Evolutionary conservation across 1,140 invertebrate species (phyloP).

Genomic region (Antheraea mylitta): DNA sequence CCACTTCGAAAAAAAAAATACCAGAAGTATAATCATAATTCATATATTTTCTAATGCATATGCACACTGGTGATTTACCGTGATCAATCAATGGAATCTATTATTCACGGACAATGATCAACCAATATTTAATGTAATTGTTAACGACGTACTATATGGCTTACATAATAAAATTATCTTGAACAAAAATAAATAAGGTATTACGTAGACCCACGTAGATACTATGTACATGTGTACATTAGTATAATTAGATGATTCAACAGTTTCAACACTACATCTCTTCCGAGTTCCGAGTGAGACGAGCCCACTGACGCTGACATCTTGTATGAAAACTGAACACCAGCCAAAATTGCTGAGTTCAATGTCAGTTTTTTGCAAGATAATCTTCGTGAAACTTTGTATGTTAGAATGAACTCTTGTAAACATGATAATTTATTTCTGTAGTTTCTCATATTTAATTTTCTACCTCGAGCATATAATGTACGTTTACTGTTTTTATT

Average conservation of each 20-base stretch:
- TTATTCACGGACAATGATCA: neutral
- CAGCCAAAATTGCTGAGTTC: neutral
- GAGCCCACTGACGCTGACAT: neutral
- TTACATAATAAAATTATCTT: neutral
- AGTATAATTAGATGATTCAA: neutral
- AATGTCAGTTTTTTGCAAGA: neutral
- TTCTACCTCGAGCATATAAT: too few species aligned
- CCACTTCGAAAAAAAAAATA: too few species aligned
- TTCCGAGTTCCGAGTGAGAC: neutral
- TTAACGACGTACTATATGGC: neutral
- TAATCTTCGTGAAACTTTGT: too few species aligned
- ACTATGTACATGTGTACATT: neutral
- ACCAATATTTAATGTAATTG: neutral
- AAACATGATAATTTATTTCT: neutral
- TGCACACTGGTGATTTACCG: neutral
- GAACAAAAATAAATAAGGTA: neutral
- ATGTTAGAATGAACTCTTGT: neutral
- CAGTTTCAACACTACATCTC: neutral
- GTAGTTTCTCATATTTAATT: too few species aligned
- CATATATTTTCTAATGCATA: neutral
- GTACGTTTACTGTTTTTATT: too few species aligned
- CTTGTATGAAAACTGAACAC: neutral
- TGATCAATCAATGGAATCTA: neutral
- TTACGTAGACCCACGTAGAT: neutral
- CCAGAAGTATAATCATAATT: too few species aligned